Conservation (phyloP, 2,888 invertebrate genomes). For the Caenorhabditis uteleia region DNA sequence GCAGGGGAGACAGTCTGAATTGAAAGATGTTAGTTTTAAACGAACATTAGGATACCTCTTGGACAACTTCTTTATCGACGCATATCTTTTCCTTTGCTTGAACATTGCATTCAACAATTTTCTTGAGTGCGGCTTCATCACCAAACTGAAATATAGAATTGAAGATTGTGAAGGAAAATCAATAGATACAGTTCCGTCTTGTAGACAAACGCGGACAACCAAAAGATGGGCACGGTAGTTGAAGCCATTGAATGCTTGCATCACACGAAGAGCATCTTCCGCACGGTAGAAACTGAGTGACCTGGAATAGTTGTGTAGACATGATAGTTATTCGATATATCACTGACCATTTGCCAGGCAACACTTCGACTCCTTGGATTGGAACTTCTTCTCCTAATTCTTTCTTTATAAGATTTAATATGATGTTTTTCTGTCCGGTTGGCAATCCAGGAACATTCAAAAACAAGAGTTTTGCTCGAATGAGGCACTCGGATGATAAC, state of each 20-base stretch:
- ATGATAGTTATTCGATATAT: neutral
- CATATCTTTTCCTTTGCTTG: slow-evolving; percentile 9
- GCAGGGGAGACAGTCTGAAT: slow-evolving; percentile 11
- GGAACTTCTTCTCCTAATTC: slow-evolving; percentile 27
- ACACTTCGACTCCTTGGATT: slow-evolving; percentile 27
- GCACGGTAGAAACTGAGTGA: slow-evolving; percentile 38
- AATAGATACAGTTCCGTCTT: slow-evolving; percentile 30
- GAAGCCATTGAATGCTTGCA: slow-evolving; percentile 31
- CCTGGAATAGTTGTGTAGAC: neutral
- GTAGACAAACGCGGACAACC: slow-evolving; percentile 33
- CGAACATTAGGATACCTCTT: slow-evolving; percentile 14
- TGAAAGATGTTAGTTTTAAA: neutral
- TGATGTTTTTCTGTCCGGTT: slow-evolving; percentile 31
- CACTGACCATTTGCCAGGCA: slow-evolving; percentile 28
- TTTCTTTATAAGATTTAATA: slow-evolving; percentile 22
- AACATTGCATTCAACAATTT: slow-evolving; percentile 26
- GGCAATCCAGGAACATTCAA: slow-evolving; percentile 37
- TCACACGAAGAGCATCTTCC: slow-evolving; percentile 35
- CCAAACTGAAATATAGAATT: slow-evolving; percentile 15
- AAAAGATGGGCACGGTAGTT: slow-evolving; percentile 22
- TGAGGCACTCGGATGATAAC: slow-evolving; percentile 28
- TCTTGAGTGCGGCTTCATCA: slow-evolving; percentile 26
- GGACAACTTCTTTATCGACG: slow-evolving; percentile 15
- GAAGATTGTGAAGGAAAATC: slow-evolving; percentile 2
- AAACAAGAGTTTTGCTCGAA: slow-evolving; percentile 36